A percentile compares a stretch with the other conserved stretches of the same genome.
phyloP scores from a whole-genome alignment of 2,797 vertebrate genomes.

The Clarias laeviceps region DNA sequence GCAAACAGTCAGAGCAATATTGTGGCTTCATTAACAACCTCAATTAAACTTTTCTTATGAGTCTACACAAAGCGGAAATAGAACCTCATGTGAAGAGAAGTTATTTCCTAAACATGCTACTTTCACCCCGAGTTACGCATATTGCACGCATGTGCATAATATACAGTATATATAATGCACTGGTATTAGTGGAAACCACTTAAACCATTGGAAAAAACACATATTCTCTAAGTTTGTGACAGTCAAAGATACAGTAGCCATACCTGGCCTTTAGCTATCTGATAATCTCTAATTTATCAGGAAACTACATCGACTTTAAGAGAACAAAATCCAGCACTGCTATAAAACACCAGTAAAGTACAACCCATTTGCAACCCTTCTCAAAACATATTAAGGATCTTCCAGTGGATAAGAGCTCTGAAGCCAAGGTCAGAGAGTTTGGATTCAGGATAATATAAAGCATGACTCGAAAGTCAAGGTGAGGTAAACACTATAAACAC shows the following conservation, averaged over 20 bases:
- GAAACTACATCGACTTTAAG: neutral
- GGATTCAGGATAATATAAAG: conserved; percentile 29
- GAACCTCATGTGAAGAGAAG: neutral
- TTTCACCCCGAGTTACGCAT: neutral
- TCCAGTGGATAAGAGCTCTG: neutral
- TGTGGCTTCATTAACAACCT: neutral
- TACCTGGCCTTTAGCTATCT: neutral
- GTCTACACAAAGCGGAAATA: neutral
- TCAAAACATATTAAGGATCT: neutral
- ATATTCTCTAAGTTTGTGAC: too few species aligned
- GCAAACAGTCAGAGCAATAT: neutral
- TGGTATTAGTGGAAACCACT: neutral
- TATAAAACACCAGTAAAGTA: neutral
- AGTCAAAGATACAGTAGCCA: neutral
- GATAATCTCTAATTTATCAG: neutral
- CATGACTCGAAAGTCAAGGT: conserved; percentile 5
- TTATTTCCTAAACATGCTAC: neutral
- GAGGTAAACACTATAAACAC: conserved; percentile 1
- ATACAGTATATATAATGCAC: too few species aligned
- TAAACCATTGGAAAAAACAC: neutral
- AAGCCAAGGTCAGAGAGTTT: conserved; percentile 14
- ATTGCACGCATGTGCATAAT: neutral
- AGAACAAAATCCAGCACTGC: neutral
- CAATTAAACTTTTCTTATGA: neutral
- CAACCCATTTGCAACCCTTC: neutral